A percentile compares a stretch with the other conserved stretches of the same genome.
These are phyloP conservation scores for Crossoptilon crossoptilon DNA, from an alignment of 2,797 vertebrate genomes.

Conservation along the genomic window DNA sequence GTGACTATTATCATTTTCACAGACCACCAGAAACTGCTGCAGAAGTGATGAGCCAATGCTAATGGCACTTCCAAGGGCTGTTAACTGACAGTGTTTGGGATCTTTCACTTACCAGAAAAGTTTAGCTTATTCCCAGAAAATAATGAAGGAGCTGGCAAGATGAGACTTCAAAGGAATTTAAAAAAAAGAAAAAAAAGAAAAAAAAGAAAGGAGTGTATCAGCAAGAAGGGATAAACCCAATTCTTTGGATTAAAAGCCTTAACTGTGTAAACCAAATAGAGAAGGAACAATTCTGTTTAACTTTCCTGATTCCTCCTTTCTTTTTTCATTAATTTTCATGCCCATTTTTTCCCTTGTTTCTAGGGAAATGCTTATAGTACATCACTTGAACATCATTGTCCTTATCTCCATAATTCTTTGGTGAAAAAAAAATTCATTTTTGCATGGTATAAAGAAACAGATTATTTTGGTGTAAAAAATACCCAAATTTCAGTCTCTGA, in stretches of 20 bases:
- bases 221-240: background rate
- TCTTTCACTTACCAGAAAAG: background rate
- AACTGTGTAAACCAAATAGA: background rate
- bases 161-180: background rate
- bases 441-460: background rate
- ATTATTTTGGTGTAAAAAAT: background rate
- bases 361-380: background rate
- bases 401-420: background rate
- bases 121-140: constrained; percentile 17
- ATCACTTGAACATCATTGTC: background rate
- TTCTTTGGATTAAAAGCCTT: background rate
- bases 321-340: background rate
- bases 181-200: background rate
- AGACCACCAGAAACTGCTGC: background rate
- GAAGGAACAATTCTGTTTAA: background rate
- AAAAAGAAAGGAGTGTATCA: background rate
- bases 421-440: background rate
- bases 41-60: background rate
- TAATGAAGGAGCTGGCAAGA: constrained; percentile 13
- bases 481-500: background rate
- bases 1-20: background rate
- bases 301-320: background rate
- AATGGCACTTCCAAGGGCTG: background rate
- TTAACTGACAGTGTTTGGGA: background rate
- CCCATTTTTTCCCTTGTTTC: background rate